These are phyloP conservation scores for Junco hyemalis DNA, from an alignment of 2,113 vertebrate genomes.

Conservation along the genomic window DNA sequence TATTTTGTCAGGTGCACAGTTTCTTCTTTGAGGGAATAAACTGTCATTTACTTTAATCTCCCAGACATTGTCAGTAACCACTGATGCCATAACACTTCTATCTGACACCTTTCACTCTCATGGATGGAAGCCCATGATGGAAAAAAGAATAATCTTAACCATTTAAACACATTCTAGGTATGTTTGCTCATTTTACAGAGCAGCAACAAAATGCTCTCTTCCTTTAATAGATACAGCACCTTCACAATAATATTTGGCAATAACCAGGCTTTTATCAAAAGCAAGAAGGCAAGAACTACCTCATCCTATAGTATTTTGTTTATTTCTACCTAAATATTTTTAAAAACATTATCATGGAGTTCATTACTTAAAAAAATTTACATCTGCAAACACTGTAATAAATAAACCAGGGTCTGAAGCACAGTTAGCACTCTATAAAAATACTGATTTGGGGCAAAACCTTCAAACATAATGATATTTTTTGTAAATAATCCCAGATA, in stretches of 20 bases:
- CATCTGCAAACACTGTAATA: neutral
- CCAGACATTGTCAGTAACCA: conserved; percentile 3
- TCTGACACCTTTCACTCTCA: neutral
- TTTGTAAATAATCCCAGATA: neutral
- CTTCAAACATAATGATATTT: neutral
- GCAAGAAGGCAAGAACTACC: neutral
- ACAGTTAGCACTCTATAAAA: neutral
- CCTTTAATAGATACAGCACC: neutral
- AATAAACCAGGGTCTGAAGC: neutral
- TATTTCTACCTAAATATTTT: neutral
- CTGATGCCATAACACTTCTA: neutral
- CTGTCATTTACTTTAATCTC: neutral
- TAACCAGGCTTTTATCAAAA: neutral
- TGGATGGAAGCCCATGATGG: neutral
- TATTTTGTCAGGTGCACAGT: conserved; percentile 26
- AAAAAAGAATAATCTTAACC: conserved; percentile 4
- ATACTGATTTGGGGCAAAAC: neutral
- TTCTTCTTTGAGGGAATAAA: conserved; percentile 57
- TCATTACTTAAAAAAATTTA: neutral
- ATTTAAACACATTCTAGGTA: conserved; percentile 4
- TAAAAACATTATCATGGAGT: neutral
- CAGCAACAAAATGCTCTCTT: neutral
- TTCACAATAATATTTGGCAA: neutral
- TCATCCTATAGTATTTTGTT: neutral
- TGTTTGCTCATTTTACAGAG: neutral